A percentile compares a stretch with the other conserved stretches of the same genome.
Evolutionary conservation across 2,888 invertebrate species (phyloP).

Genomic region (Noctua comes): DNA sequence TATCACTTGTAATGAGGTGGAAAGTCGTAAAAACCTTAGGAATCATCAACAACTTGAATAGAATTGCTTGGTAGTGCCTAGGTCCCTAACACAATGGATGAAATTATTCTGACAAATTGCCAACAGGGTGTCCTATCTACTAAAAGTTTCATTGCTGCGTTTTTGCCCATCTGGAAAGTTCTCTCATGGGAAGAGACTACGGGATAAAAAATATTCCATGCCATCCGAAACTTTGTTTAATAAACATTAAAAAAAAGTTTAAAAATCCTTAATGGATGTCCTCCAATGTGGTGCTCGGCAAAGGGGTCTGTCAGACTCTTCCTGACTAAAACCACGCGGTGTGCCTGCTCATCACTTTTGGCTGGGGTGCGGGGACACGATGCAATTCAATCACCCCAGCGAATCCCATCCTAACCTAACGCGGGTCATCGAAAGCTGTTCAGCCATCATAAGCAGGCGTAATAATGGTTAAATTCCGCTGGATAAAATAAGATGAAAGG

Average conservation of each 20-base stretch:
- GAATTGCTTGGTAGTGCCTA: neutral
- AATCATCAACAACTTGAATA: neutral
- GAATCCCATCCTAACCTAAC: neutral
- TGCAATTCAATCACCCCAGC: no score
- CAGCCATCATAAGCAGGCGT: no score
- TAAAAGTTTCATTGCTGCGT: no score
- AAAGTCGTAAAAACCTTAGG: neutral
- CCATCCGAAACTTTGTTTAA: no score
- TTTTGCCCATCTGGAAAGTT: no score
- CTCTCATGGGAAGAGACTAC: no score
- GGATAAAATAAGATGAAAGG: neutral
- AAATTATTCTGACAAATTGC: neutral
- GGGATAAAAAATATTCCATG: no score
- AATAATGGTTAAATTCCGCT: neutral
- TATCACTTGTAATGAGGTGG: constrained; percentile 15
- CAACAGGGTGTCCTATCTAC: neutral
- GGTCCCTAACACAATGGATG: neutral
- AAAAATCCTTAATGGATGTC: no score
- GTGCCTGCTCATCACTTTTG: neutral
- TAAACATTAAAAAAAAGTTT: no score
- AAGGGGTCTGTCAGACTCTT: neutral
- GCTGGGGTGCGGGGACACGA: neutral
- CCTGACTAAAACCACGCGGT: neutral
- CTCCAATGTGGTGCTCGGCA: neutral
- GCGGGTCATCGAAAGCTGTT: no score